Evolutionary conservation across 2,113 vertebrate genomes (phyloP).

Genomic region (Pelvicachromis taeniatus): DNA sequence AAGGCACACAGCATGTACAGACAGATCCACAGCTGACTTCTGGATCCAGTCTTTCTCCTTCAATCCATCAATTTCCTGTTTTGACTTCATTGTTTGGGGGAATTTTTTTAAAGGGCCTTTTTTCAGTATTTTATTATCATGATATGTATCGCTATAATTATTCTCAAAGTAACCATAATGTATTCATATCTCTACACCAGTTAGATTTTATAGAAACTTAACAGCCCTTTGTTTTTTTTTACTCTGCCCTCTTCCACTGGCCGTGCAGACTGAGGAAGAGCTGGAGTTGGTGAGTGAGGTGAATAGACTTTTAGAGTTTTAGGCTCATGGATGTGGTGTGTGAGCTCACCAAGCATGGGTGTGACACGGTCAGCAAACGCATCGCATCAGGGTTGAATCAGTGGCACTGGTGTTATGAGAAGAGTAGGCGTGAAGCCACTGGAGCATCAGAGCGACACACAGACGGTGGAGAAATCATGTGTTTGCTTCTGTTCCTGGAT

Average conservation of each 20-base stretch:
- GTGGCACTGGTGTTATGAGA: neutral
- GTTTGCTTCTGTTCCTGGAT: neutral
- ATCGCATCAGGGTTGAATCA: neutral
- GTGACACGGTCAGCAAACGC: conserved; percentile 6
- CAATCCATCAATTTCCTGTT: neutral
- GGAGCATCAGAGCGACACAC: neutral
- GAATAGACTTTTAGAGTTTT: conserved; percentile 61
- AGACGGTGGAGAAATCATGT: neutral
- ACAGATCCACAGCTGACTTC: neutral
- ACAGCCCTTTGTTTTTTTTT: conserved; percentile 27
- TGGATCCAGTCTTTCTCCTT: neutral
- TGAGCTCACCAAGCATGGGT: conserved; percentile 50
- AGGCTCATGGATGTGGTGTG: conserved; percentile 52
- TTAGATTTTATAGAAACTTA: conserved; percentile 26
- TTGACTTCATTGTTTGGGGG: neutral
- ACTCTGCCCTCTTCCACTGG: conserved; percentile 4
- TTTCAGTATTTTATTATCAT: neutral
- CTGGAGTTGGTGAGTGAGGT: conserved; percentile 95
- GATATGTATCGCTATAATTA: neutral
- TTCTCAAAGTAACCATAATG: neutral
- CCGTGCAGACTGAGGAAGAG: conserved; percentile 89
- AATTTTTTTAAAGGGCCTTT: neutral
- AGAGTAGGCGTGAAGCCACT: neutral
- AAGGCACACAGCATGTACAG: too few relatives aligned
- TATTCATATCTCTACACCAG: neutral